Evolutionary conservation across 2,888 invertebrate genomes (phyloP), one percentile per base, ranked within the genome.

Genomic region (Ischnus inquisitorius): DNA sequence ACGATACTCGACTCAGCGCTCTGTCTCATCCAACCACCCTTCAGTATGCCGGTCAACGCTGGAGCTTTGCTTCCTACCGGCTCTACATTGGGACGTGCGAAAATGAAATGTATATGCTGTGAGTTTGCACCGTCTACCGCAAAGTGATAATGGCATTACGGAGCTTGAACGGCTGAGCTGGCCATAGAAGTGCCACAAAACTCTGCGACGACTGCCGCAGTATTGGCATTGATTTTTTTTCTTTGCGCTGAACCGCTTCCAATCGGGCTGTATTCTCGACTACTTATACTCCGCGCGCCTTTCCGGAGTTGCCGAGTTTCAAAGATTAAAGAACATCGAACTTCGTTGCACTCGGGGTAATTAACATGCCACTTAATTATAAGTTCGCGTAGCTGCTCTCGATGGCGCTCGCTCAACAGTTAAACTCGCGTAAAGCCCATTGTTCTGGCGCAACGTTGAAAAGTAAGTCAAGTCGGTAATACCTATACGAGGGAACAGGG

Each of bases 21-120:
- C 93, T 96, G 95, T 92, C 95, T 95, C 93, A 96, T 96, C 93
- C 96, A 96, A 88, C 95, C 95, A 92, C 95, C 95, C 94, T 96
- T 96, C 75, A 96, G 95, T 89, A 95, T 95, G 87, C 95, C 95
- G n/a, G 96, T 95, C 92, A 96, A 95, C 83, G 95, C 95, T 86
- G 97, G 97, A 85, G 95, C 95, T 94, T 96, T 96, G 88, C 95
- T 94, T 88, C 96, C 96, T 83, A 96, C 95, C 48, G 94, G 94
- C 87, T 94, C 94, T 94, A 87, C 67, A 80, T 51, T 51, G n/a
- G 51, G 65, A 71, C 22, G 54, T 57, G 3, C 25, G 22, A 22
- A 25, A 57, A 25, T 25, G 12, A 57, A 2, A 12, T 22, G 8
- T 60, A 67, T 39, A 28, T 1, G 25, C 60, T 41, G 5, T 25